Conservation (phyloP, 2,113 vertebrate genomes). For the Columba livia region DNA sequence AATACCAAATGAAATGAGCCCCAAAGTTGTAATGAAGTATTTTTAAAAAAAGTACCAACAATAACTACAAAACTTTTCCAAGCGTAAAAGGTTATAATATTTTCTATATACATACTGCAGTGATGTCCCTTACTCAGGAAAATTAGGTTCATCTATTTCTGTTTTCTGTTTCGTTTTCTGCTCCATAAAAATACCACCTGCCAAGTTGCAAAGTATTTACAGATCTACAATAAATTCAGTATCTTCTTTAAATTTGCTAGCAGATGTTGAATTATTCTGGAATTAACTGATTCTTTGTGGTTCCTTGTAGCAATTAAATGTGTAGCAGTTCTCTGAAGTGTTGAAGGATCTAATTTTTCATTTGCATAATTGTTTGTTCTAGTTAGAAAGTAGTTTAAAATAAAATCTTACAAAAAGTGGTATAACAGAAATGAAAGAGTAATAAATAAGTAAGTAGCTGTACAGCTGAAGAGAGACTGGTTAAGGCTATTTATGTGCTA, state of each 20-base stretch:
- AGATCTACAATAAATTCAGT: slow-evolving; percentile 66
- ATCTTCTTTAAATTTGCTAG: slow-evolving; percentile 59
- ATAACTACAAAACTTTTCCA: background rate
- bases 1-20: slow-evolving; percentile 51
- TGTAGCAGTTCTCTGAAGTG: slow-evolving; percentile 48
- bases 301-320: slow-evolving; percentile 65
- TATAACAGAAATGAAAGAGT: slow-evolving; percentile 21
- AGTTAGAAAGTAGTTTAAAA: slow-evolving; percentile 50
- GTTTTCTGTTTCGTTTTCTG: background rate
- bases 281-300: slow-evolving; percentile 60
- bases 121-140: background rate
- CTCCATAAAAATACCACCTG: slow-evolving; percentile 69
- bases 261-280: slow-evolving; percentile 64
- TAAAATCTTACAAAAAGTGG: slow-evolving; percentile 37
- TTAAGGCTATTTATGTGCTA: slow-evolving; percentile 39
- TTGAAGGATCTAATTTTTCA: slow-evolving; percentile 66
- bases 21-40: slow-evolving; percentile 32
- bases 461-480: slow-evolving; percentile 8
- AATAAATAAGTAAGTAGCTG: slow-evolving; percentile 56
- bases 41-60: background rate
- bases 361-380: slow-evolving; percentile 69
- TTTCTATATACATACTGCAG: background rate
- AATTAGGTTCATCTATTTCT: background rate
- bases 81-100: background rate
- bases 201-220: slow-evolving; percentile 62